phyloP scores from a whole-genome alignment of 64 coral and sea anemone genomes.

The Montipora capricornis region DNA sequence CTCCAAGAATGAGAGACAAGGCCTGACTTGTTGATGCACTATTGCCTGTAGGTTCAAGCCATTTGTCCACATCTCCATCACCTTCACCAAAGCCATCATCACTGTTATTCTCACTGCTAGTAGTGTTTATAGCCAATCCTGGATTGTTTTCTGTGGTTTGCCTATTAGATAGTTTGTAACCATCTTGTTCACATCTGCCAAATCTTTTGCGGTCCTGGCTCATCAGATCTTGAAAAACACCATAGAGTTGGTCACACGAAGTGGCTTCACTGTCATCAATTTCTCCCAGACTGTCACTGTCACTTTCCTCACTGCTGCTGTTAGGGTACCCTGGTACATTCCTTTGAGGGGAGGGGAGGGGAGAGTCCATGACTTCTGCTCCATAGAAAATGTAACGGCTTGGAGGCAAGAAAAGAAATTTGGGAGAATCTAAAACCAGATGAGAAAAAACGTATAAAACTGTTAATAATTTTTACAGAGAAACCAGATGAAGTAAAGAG shows the following conservation, averaged over 20 bases:
- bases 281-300: slow-evolving; percentile 35
- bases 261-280: slow-evolving; percentile 23
- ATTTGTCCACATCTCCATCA: slow-evolving; percentile 51
- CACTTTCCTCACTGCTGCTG: slow-evolving; percentile 31
- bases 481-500: no score
- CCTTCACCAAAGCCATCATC: slow-evolving; percentile 53
- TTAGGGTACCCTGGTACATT: not conserved
- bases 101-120: not conserved
- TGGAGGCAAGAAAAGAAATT: slow-evolving; percentile 51
- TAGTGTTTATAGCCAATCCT: not conserved
- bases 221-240: not conserved
- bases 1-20: slow-evolving; percentile 56
- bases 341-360: slow-evolving; percentile 35
- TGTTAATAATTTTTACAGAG: no score
- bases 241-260: not conserved
- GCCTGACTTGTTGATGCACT: slow-evolving; percentile 16
- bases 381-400: slow-evolving; percentile 76
- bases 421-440: slow-evolving; percentile 18
- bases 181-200: slow-evolving; percentile 5
- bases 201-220: not conserved
- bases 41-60: not conserved
- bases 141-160: not conserved
- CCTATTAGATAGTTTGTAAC: not conserved
- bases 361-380: slow-evolving; percentile 67
- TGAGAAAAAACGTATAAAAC: not conserved